phyloP scores from a whole-genome alignment of 2,113 vertebrate genomes.

The Sinosuthora webbiana region DNA sequence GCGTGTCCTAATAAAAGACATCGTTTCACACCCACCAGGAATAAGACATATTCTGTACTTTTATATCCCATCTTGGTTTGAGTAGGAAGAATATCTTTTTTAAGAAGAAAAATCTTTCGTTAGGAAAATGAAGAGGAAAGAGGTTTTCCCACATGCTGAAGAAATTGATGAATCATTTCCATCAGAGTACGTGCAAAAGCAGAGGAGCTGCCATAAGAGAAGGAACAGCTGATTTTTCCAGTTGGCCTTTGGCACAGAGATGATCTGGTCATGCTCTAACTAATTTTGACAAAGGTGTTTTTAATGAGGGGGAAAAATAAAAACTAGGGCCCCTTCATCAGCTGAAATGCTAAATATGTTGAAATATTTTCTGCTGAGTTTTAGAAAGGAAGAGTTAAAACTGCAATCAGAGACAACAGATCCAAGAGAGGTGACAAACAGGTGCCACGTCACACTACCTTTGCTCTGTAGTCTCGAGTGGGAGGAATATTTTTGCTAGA shows the following conservation, averaged over 20 bases:
- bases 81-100: constrained; percentile 61
- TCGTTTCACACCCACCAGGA: constrained; percentile 43
- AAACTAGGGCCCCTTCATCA: background rate
- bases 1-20: constrained; percentile 51
- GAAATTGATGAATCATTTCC: background rate
- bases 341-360: background rate
- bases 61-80: constrained; percentile 38
- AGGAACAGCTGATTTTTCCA: background rate
- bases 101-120: constrained; percentile 8
- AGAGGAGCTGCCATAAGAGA: background rate
- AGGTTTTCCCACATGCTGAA: constrained; percentile 11
- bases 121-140: constrained; percentile 8
- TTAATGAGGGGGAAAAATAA: background rate
- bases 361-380: background rate
- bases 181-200: background rate
- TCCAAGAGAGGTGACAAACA: background rate
- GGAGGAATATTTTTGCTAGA: background rate
- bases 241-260: background rate
- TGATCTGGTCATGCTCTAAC: background rate
- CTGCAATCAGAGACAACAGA: background rate
- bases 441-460: background rate
- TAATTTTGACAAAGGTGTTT: background rate
- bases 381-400: background rate
- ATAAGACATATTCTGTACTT: constrained; percentile 25
- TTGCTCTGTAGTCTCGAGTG: background rate